Evolutionary conservation across 2,797 vertebrate genomes (phyloP), one percentile per base, ranked within the genome.

Genomic region (Galaxias olidus): DNA sequence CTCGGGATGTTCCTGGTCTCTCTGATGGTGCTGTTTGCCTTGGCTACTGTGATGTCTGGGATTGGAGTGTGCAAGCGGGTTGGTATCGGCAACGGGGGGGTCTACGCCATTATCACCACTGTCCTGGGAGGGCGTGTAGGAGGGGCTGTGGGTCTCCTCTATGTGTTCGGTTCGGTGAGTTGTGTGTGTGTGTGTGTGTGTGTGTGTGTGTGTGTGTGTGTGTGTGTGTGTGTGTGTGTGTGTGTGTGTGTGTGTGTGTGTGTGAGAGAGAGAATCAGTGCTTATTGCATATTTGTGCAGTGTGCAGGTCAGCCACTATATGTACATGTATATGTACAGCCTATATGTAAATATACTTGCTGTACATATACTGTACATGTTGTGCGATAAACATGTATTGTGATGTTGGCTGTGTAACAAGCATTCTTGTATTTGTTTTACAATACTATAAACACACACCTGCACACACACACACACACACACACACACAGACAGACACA

Each of bases 31-130:
- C 51, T 95, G 61, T 95, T 99, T 42, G 97, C 98, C 54, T 81
- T 99, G 55, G 88, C 98, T 66, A 97, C 97, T 0, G 95, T 99
- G 75, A 89, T 98, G 84, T 98, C 97, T 0, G 98, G 98, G 69
- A 93, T 99, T 0, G 96, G 98, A 0, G 91, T 99, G 14, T 92
- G 88, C 66, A 94, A 95, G 71, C 92, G 87, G 55, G 95, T 96
- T 58, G 92, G 90, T 0, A 60, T 95, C 0, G 93, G 96, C 52
- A 92, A 86, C 0, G 98, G 97, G 43, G 98, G 97, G 0, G 88
- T 99, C 69, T 99, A 99, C 82, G 94, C 96, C 69, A 98, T 98
- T 96, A 92, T 99, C 77, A 96, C 98, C 71, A 96, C 91, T 0
- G 93, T 95, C 63, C 93, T 99, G 1, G 98, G 98, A 0, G 91